A percentile compares a stretch with the other conserved stretches of the same genome.
phyloP scores from a whole-genome alignment of 1,140 invertebrate genomes.

The Pteromalus puparum region DNA sequence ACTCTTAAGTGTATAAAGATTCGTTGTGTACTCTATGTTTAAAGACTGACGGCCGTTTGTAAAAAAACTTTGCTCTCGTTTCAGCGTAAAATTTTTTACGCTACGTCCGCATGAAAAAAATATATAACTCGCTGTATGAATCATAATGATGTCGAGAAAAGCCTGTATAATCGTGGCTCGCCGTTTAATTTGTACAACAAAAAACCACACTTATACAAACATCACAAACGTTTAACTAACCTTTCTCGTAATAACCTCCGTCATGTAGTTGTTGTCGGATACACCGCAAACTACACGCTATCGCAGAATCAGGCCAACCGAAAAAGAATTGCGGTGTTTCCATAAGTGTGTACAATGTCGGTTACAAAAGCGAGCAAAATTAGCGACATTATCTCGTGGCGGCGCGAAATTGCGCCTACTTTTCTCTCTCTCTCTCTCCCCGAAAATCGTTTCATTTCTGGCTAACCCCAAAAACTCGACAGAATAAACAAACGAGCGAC shows the following conservation, averaged over 20 bases:
- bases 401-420: neutral
- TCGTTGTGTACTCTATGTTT: neutral
- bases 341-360: neutral
- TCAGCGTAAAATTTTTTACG: no score
- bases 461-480: no score
- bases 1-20: neutral
- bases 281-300: no score
- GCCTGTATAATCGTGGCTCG: no score
- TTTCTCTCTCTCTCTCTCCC: neutral
- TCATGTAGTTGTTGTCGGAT: no score
- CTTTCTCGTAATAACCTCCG: no score
- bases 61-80: no score
- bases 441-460: neutral
- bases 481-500: no score
- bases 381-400: neutral
- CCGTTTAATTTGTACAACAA: no score
- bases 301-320: neutral
- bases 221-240: no score
- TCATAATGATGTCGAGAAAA: no score
- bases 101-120: neutral
- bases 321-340: constrained; percentile 2
- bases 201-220: no score
- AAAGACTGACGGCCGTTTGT: neutral
- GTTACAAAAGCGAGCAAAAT: constrained; percentile 15
- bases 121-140: neutral